Evolutionary conservation across 2,113 vertebrate genomes (phyloP).

Genomic region (Rattus rattus): DNA sequence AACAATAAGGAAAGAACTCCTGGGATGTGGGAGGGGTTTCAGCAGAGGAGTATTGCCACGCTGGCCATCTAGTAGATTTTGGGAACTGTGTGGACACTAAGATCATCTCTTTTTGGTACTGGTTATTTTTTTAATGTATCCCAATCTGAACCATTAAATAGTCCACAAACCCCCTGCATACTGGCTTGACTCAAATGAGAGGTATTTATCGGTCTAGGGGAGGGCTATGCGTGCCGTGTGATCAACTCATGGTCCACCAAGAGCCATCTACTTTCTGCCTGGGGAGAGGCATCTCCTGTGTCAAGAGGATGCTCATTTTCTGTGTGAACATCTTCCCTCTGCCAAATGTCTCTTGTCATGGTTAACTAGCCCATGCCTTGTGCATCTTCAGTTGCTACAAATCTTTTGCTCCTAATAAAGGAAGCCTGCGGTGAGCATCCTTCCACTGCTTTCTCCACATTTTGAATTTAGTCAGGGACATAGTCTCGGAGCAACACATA

Average conservation of each 20-base stretch:
- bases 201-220: not conserved
- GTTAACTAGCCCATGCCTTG: not conserved
- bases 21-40: no score
- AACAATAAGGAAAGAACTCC: not conserved
- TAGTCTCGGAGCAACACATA: not conserved
- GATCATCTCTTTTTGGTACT: not conserved
- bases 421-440: not conserved
- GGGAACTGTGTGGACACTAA: not conserved
- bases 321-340: not conserved
- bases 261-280: not conserved
- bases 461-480: not conserved
- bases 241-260: not conserved
- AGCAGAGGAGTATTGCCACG: fast-evolving
- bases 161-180: not conserved
- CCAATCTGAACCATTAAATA: not conserved
- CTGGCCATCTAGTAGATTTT: not conserved
- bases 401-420: not conserved
- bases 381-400: not conserved
- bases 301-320: not conserved
- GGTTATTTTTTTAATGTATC: not conserved
- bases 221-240: not conserved
- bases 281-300: not conserved
- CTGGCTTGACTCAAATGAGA: not conserved
- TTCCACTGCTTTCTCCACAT: not conserved
- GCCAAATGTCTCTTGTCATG: not conserved